These are phyloP conservation scores for Lepidurus apus DNA, from an alignment of 1,140 invertebrate species.

Conservation along the genomic window DNA sequence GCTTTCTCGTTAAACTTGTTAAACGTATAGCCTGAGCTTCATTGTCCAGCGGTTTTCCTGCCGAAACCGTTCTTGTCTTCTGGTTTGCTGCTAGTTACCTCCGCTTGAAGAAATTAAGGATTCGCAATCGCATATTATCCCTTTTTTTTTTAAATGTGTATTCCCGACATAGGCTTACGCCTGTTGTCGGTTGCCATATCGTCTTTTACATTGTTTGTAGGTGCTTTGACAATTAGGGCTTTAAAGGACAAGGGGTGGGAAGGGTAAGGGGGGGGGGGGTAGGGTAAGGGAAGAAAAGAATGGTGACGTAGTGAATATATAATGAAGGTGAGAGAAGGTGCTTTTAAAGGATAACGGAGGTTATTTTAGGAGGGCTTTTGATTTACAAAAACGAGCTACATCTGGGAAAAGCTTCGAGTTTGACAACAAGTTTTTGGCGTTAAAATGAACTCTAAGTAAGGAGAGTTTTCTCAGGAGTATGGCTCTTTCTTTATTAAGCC, in stretches of 20 bases:
- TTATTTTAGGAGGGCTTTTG: neutral
- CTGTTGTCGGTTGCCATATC: too few species aligned
- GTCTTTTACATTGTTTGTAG: neutral
- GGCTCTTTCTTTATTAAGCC: neutral
- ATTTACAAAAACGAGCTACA: neutral
- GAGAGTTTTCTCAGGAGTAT: neutral
- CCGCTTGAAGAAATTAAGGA: too few species aligned
- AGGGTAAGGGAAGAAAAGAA: neutral
- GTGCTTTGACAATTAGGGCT: neutral
- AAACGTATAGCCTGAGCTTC: too few species aligned
- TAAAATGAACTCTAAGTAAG: neutral
- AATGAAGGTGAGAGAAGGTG: neutral
- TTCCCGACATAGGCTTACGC: too few species aligned
- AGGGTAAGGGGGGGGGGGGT: neutral
- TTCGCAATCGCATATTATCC: too few species aligned
- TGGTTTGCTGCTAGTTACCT: too few species aligned
- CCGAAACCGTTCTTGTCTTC: too few species aligned
- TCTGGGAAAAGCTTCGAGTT: neutral
- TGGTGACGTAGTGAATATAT: neutral
- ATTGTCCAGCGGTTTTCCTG: too few species aligned
- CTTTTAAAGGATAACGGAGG: neutral
- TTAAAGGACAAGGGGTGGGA: neutral
- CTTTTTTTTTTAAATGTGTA: too few species aligned
- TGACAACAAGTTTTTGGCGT: neutral
- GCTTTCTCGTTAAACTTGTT: too few species aligned